Percentiles rank a stretch among this genome's conserved stretches.
phyloP scores from a whole-genome alignment of 2,113 vertebrate species.

The Bufo gargarizans region DNA sequence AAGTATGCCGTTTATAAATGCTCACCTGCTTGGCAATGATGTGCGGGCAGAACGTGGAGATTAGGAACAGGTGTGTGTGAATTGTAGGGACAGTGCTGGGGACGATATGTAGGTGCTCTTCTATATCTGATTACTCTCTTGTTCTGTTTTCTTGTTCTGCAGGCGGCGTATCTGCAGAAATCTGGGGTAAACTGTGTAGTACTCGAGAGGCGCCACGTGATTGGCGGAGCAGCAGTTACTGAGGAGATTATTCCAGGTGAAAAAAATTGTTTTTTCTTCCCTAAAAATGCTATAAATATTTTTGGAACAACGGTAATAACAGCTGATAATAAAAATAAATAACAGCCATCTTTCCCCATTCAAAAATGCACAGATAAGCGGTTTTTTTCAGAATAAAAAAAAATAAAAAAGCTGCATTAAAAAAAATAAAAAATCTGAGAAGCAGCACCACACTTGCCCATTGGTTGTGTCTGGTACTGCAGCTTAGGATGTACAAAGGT shows the following conservation, averaged over 20 bases:
- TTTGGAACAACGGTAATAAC: background rate
- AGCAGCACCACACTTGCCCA: too few relatives aligned
- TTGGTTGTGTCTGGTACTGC: too few relatives aligned
- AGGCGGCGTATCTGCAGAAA: conserved; percentile 94
- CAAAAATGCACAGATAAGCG: background rate
- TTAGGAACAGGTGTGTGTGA: background rate
- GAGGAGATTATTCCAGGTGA: conserved; percentile 93
- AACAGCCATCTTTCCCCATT: too few relatives aligned
- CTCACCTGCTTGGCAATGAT: too few relatives aligned
- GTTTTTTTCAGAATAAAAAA: too few relatives aligned
- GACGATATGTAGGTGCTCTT: background rate
- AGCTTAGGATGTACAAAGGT: too few relatives aligned
- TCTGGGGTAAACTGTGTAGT: conserved; percentile 85
- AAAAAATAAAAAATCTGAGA: too few relatives aligned
- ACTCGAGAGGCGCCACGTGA: conserved; percentile 86
- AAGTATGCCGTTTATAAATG: too few relatives aligned
- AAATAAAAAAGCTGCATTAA: too few relatives aligned
- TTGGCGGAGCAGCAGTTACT: conserved; percentile 89
- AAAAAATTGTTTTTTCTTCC: background rate
- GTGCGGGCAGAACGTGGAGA: too few relatives aligned
- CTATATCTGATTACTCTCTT: background rate
- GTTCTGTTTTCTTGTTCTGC: background rate
- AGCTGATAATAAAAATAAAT: too few relatives aligned
- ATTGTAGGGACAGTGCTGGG: background rate
- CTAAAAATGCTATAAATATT: background rate